Evolutionary conservation across 2,888 invertebrate species (phyloP).

Genomic region (Halocaridina rubra): DNA sequence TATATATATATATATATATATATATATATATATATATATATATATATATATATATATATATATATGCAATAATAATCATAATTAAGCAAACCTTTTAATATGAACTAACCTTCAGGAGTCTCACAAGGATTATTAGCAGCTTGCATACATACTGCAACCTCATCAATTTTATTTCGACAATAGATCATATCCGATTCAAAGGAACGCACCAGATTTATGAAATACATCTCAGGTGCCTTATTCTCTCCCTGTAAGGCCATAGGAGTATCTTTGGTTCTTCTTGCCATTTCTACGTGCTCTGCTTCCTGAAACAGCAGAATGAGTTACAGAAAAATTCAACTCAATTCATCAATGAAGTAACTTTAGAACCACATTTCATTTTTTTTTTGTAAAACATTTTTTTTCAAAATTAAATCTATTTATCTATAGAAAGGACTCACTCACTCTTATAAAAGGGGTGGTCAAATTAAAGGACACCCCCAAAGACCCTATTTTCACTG

Average conservation of each 20-base stretch:
- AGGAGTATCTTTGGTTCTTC: conserved; percentile 59
- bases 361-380: too few species aligned
- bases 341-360: too few species aligned
- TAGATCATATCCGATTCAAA: conserved; percentile 59
- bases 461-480: too few species aligned
- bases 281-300: conserved; percentile 61
- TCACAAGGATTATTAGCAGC: conserved; percentile 36
- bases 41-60: conserved; percentile 14
- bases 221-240: conserved; percentile 58
- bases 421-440: too few species aligned
- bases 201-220: conserved; percentile 45
- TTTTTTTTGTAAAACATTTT: too few species aligned
- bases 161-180: conserved; percentile 60
- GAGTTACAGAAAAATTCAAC: too few species aligned
- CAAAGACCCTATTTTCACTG: too few species aligned
- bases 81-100: too few species aligned
- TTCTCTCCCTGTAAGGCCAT: conserved; percentile 61
- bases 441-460: too few species aligned
- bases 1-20: conserved; percentile 11
- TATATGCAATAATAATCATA: too few species aligned
- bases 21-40: conserved; percentile 14
- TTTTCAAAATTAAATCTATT: too few species aligned
- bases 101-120: conserved; percentile 41
- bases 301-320: conserved; percentile 57
- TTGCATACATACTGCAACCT: conserved; percentile 58